Base-by-base conservation (phyloP, 2,113 vertebrate genomes). In the Actenoides hombroni region DNA sequence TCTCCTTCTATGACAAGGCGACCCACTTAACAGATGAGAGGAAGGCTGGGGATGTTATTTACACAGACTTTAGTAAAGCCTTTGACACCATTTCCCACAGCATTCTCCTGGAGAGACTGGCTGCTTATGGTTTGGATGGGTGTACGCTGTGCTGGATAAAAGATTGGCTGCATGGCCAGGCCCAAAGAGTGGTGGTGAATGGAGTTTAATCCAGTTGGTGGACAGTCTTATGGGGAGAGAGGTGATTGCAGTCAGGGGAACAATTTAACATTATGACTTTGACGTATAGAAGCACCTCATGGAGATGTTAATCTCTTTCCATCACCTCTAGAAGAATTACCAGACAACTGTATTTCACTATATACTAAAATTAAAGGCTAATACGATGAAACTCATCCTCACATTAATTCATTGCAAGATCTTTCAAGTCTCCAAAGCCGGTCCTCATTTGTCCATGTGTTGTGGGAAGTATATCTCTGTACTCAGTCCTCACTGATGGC, bases 361-460 rank as follows among this genome's bases (percentile, higher is more conserved):
- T 25, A 5, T 53, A 39, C 4, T 11, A 2, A 57, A 91, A 65
- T 44, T 39, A 53, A 35, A 28, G 37, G 17, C 26, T 18, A 33
- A 25, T 13, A 18, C 25, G 56, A 29, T 25, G 33, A 79, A 90
- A 83, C 6, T 61, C 19, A 1, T 11, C 10, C 26, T 83, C 21
- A 23, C 5, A 83, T 29, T 21, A 70, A 3, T 9, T 74, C 15
- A 77, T 40, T n/a, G 13, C n/a, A 54, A 94, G 16, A 24, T 20
- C 5, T 84, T 84, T 49, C 17, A 73, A 88, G 26, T 14, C 57
- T 65, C 35, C 71, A 69, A 49, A 92, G 37, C 31, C 44, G 63
- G 4, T 8, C 1, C 6, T 67, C 35, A 37, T 64, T 7, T 16
- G 20, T 71, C 11, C 0, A 0, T 42, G 29, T 35, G 8, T 33